These are phyloP conservation scores for Sclerodermus sp. DNA, from an alignment of 2,888 invertebrate genomes.

Conservation along the genomic window DNA sequence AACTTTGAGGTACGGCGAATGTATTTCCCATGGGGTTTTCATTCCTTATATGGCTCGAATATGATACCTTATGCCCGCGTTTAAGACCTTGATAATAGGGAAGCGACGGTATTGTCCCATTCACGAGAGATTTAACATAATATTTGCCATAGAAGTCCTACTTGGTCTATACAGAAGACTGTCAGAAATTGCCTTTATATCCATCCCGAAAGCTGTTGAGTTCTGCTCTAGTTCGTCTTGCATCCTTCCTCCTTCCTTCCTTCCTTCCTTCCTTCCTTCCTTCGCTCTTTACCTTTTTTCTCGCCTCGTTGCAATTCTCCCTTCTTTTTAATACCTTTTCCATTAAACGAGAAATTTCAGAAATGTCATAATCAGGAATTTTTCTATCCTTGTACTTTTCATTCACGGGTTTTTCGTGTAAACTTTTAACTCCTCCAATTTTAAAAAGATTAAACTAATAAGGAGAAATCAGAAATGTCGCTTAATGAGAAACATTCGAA, in stretches of 20 bases:
- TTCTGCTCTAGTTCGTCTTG: slow-evolving; percentile 2
- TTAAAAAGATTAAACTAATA: background rate
- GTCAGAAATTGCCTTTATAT: slow-evolving; percentile 31
- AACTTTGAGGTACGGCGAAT: background rate
- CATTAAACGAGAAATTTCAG: too few relatives aligned
- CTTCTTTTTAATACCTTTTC: slow-evolving; percentile 4
- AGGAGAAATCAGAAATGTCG: background rate
- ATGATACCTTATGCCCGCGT: slow-evolving; percentile 41
- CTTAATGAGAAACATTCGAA: slow-evolving; percentile 10
- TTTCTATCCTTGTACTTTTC: too few relatives aligned
- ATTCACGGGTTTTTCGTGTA: too few relatives aligned
- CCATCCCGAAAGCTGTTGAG: slow-evolving; percentile 17
- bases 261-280: background rate
- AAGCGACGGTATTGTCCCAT: slow-evolving; percentile 46
- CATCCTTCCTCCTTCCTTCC: slow-evolving; percentile 1
- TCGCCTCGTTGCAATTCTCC: slow-evolving; percentile 1
- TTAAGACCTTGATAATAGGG: slow-evolving; percentile 50
- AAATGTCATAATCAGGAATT: too few relatives aligned
- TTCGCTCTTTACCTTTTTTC: slow-evolving; percentile 1
- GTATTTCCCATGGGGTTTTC: slow-evolving; percentile 45
- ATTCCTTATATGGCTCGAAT: slow-evolving; percentile 43
- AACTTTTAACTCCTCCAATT: too few relatives aligned
- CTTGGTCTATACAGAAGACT: slow-evolving; percentile 31
- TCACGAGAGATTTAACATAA: slow-evolving; percentile 56
- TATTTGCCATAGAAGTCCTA: slow-evolving; percentile 55